phyloP scores from a whole-genome alignment of 2,888 invertebrate species.

The Acanthococcus lagerstroemiae region DNA sequence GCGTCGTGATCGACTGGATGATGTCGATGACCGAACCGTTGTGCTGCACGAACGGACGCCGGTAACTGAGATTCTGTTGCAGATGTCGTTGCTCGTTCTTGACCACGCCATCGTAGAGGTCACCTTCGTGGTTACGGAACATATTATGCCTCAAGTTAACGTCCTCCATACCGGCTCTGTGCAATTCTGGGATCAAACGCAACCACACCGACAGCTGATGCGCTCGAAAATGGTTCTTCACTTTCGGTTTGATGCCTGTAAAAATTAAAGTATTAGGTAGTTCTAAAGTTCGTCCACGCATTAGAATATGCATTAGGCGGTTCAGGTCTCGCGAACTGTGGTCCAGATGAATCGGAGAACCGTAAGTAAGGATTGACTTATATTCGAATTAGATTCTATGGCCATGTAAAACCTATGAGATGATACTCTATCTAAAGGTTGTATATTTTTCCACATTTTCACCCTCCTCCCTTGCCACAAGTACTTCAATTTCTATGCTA shows the following conservation, averaged over 20 bases:
- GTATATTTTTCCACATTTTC: too few relatives aligned
- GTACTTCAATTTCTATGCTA: too few relatives aligned
- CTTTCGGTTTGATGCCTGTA: conserved; percentile 77
- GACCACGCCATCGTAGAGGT: conserved; percentile 79
- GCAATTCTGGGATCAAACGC: conserved; percentile 81
- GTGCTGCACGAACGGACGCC: conserved; percentile 5
- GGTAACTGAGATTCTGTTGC: conserved; percentile 3
- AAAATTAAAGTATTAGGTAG: conserved; percentile 32
- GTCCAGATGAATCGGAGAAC: too few relatives aligned
- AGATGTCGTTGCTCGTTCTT: conserved; percentile 51
- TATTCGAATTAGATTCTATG: too few relatives aligned
- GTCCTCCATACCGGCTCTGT: conserved; percentile 73
- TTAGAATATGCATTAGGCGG: too few relatives aligned
- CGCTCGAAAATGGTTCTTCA: conserved; percentile 88
- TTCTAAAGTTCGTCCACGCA: too few relatives aligned
- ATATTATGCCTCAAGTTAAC: conserved; percentile 78
- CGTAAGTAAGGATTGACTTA: too few relatives aligned
- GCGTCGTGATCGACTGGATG: conserved; percentile 51
- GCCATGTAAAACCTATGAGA: too few relatives aligned
- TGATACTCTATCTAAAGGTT: too few relatives aligned
- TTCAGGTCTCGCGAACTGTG: too few relatives aligned
- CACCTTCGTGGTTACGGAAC: conserved; percentile 79
- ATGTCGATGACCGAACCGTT: conserved; percentile 38
- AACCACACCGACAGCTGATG: conserved; percentile 93
- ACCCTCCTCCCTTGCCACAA: too few relatives aligned